Evolutionary conservation across 2,797 vertebrate genomes (phyloP).

Genomic region (Falco berigora): DNA sequence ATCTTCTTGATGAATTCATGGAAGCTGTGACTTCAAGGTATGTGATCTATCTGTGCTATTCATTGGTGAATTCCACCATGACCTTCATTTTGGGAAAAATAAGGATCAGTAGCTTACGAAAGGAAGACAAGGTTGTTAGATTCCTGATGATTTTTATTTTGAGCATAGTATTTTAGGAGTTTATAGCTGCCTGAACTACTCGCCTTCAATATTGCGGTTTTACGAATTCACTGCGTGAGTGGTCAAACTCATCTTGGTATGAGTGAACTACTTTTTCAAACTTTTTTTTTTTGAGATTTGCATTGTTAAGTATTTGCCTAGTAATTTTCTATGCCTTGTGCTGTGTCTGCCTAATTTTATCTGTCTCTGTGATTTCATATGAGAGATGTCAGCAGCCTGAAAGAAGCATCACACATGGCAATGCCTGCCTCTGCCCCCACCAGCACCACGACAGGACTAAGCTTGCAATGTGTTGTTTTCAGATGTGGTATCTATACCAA

Average conservation of each 20-base stretch:
- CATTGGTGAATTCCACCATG: not conserved
- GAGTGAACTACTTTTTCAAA: not conserved
- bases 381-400: not conserved
- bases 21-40: slow-evolving; percentile 92
- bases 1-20: slow-evolving; percentile 97
- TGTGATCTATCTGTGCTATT: not conserved
- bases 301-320: not conserved
- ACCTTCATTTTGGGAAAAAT: not conserved
- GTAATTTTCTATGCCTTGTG: not conserved
- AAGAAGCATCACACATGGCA: not conserved
- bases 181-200: not conserved
- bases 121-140: not conserved
- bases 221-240: not conserved
- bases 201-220: not conserved
- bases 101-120: not conserved
- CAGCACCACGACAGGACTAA: not conserved
- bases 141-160: not conserved
- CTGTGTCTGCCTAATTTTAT: not conserved
- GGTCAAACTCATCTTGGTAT: not conserved
- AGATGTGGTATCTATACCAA: not conserved
- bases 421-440: not conserved
- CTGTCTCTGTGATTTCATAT: not conserved
- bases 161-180: not conserved
- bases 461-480: not conserved
- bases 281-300: not conserved